Conservation (phyloP, 1,140 invertebrate species). For the Tenebrio molitor region DNA sequence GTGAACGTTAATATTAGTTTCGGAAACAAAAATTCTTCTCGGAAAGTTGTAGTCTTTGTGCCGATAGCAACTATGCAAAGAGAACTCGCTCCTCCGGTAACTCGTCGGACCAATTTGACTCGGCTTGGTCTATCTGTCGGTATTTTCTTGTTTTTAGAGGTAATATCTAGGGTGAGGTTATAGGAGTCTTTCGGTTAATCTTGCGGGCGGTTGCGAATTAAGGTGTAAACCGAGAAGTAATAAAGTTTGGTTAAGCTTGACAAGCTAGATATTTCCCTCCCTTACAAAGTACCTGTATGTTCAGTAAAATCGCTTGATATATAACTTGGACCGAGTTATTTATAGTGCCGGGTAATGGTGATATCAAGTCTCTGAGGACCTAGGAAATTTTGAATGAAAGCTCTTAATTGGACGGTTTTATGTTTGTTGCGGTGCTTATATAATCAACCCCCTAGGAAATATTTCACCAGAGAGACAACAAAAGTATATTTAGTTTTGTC, state of each 20-base stretch:
- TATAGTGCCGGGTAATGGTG: slow-evolving; percentile 33
- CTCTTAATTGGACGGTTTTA: slow-evolving; percentile 27
- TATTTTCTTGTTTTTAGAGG: slow-evolving; percentile 19
- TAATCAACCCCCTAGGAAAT: not conserved
- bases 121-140: too few relatives aligned
- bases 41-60: not conserved
- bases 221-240: slow-evolving; percentile 41
- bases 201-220: slow-evolving; percentile 34
- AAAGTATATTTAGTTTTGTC: not conserved
- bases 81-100: not conserved
- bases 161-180: slow-evolving; percentile 18
- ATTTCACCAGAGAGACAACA: not conserved
- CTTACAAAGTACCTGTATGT: slow-evolving; percentile 41
- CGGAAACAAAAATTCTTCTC: not conserved
- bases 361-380: slow-evolving; percentile 37
- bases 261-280: slow-evolving; percentile 41
- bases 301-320: slow-evolving; percentile 37
- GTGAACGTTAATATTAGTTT: not conserved
- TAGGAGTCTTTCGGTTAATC: slow-evolving; percentile 30
- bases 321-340: slow-evolving; percentile 40
- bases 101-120: not conserved
- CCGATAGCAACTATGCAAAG: too few relatives aligned
- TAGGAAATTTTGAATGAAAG: slow-evolving; percentile 34
- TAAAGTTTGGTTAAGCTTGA: slow-evolving; percentile 45
- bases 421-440: not conserved